phyloP scores from a whole-genome alignment of 2,797 vertebrate species.

The Cossypha heuglini region DNA sequence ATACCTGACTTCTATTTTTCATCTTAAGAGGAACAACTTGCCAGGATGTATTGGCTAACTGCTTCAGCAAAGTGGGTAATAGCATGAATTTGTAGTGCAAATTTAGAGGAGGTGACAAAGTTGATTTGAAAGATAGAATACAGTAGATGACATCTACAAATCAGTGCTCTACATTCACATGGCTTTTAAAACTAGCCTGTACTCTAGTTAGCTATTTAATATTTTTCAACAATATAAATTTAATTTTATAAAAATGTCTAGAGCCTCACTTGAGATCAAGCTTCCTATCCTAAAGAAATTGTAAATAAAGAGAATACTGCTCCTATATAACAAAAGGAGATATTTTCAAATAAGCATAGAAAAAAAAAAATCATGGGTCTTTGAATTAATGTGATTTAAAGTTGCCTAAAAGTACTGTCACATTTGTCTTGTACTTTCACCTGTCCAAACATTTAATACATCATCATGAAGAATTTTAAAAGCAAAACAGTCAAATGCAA shows the following conservation, averaged over 20 bases:
- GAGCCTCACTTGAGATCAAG: neutral
- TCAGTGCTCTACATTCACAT: neutral
- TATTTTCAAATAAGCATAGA: neutral
- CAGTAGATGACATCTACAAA: neutral
- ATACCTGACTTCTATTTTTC: slow-evolving; percentile 25
- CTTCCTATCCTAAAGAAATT: neutral
- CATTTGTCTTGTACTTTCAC: neutral
- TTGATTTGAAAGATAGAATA: neutral
- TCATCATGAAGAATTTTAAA: neutral
- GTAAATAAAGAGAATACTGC: neutral
- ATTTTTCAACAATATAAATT: neutral
- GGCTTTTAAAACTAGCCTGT: neutral
- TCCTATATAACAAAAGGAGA: neutral
- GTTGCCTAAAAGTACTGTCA: neutral
- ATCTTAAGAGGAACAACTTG: neutral
- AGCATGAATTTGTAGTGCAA: slow-evolving; percentile 13
- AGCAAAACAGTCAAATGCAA: neutral
- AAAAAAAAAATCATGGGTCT: neutral
- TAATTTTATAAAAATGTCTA: neutral
- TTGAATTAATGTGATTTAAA: neutral
- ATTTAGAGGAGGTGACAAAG: neutral
- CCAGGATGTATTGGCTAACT: neutral
- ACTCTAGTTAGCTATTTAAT: neutral
- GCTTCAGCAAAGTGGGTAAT: slow-evolving; percentile 12
- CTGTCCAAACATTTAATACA: neutral